Percentiles rank a stretch among this genome's conserved stretches.
Evolutionary conservation across 2,113 vertebrate species (phyloP).

Genomic region (Eretmochelys imbricata): DNA sequence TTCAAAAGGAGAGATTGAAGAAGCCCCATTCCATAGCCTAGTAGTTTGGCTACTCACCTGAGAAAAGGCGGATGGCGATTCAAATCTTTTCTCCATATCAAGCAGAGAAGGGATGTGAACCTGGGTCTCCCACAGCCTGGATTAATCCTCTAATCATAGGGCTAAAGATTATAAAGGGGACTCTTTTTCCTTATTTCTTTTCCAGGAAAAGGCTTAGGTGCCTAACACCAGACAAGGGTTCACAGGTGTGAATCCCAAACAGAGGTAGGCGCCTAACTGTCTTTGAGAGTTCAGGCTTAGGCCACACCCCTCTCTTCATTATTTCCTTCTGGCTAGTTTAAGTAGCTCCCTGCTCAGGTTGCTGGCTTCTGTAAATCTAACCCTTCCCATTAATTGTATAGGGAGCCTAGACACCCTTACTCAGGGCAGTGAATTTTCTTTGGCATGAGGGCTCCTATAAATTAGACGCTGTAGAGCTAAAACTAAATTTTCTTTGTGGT

Average conservation of each 20-base stretch:
- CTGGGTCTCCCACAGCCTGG: no score
- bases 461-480: not conserved
- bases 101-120: no score
- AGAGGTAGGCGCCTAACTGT: not conserved
- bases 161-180: no score
- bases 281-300: not conserved
- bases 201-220: no score
- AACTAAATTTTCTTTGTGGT: not conserved
- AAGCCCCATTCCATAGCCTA: not conserved
- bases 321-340: not conserved
- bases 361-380: not conserved
- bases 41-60: not conserved
- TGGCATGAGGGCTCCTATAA: not conserved
- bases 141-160: no score
- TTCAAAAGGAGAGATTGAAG: not conserved
- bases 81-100: not conserved
- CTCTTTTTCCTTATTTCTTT: no score
- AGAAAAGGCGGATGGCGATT: not conserved
- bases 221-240: no score
- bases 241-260: no score
- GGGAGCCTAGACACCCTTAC: not conserved
- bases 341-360: not conserved
- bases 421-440: not conserved
- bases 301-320: not conserved
- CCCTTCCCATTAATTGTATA: not conserved